These are phyloP conservation scores for Imbricaverruca yamaguchii DNA, from an alignment of 2,888 invertebrate species.

Conservation along the genomic window DNA sequence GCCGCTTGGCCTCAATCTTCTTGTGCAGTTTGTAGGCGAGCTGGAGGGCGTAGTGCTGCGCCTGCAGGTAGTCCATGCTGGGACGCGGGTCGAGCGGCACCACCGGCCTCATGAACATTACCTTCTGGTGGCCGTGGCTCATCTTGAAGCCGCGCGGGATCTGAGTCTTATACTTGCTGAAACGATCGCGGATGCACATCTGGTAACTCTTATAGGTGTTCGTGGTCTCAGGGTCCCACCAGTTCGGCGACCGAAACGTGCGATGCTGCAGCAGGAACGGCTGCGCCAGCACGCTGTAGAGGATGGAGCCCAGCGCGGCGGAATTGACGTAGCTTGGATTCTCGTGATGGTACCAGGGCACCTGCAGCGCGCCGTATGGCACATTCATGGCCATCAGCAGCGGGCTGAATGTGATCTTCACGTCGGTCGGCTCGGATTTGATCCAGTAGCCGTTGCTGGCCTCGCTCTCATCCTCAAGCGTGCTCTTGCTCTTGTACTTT, in stretches of 20 bases:
- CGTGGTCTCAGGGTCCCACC: conserved; percentile 10
- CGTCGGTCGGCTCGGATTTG: conserved; percentile 21
- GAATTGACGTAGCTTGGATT: conserved; percentile 18
- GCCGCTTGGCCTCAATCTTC: neutral
- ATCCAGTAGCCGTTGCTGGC: conserved; percentile 21
- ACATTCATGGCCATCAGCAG: conserved; percentile 19
- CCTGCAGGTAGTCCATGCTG: conserved; percentile 18
- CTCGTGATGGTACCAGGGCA: conserved; percentile 18
- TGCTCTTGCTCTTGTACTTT: conserved; percentile 16
- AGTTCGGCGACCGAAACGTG: conserved; percentile 14
- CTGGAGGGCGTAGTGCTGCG: conserved; percentile 16
- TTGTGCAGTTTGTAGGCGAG: conserved; percentile 22
- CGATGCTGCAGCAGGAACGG: conserved; percentile 21
- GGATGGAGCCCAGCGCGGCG: conserved; percentile 5
- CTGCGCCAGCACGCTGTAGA: conserved; percentile 22
- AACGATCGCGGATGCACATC: conserved; percentile 8
- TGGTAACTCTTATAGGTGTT: neutral
- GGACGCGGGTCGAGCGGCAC: conserved; percentile 7
- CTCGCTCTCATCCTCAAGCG: neutral
- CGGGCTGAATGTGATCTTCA: conserved; percentile 5
- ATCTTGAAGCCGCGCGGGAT: conserved; percentile 17
- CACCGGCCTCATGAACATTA: conserved; percentile 15
- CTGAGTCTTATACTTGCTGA: conserved; percentile 13
- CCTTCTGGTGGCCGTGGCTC: conserved; percentile 8
- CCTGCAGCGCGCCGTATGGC: conserved; percentile 20